Percentiles rank a stretch among this genome's conserved stretches.
These are phyloP conservation scores for Corythaixoides concolor DNA, from an alignment of 2,113 vertebrate genomes.

Conservation along the genomic window DNA sequence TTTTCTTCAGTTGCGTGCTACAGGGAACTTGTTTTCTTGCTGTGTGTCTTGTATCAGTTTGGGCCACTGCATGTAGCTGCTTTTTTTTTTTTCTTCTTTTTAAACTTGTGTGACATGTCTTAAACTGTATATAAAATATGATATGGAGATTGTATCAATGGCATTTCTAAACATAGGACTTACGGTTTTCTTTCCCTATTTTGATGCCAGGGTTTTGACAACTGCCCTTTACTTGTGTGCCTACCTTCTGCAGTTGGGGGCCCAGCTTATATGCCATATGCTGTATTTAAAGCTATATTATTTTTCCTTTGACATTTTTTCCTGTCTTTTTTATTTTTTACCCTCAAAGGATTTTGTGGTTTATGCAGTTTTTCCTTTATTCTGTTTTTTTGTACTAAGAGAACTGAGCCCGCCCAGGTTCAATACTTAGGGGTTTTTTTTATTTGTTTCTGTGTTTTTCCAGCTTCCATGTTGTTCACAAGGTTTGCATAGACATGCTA, in stretches of 20 bases:
- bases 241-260: not conserved
- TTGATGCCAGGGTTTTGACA: conserved; percentile 29
- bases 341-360: not conserved
- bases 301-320: not conserved
- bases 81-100: not conserved
- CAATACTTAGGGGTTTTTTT: not conserved
- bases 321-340: not conserved
- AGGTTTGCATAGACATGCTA: not conserved
- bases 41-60: not conserved
- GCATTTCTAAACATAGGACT: not conserved
- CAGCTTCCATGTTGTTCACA: not conserved
- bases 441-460: not conserved
- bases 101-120: not conserved
- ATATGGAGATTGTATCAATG: not conserved
- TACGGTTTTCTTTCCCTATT: not conserved
- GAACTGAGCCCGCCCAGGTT: not conserved
- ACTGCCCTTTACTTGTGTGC: not conserved
- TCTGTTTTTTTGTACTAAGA: rapidly evolving
- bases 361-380: not conserved
- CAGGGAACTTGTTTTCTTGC: not conserved
- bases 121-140: not conserved
- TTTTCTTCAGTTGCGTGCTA: not conserved
- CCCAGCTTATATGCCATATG: not conserved
- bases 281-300: not conserved
- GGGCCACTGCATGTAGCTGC: not conserved